Evolutionary conservation across 2,888 invertebrate genomes (phyloP), one percentile per base, ranked within the genome.

Genomic region (Clostera curtula): DNA sequence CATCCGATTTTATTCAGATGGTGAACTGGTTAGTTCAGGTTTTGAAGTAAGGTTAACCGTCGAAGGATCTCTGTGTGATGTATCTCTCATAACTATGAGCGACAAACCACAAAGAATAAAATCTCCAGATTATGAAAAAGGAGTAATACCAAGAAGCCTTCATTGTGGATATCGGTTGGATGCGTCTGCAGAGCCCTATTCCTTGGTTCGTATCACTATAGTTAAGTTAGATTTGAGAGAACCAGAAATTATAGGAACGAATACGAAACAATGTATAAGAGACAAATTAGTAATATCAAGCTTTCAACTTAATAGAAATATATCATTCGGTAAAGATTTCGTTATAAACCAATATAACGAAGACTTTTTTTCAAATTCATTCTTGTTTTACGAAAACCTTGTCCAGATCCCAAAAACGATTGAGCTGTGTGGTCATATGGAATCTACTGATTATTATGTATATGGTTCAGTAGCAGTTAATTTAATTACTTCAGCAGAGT

Each of bases 1-100:
- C 64, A 59, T 96, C 19, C 82, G 88, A 42, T 88, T 95, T 35
- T 83, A 85, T 2, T 87, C 90, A 1, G 91, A 93, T 51, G 86
- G 85, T 0, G 71, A 75, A n/a, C 52, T 73, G 1, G 70, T 71
- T 12, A 89, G 88, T 26, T 73, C 86, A 9, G 93, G 94, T 14
- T 91, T 92, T 50, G 77, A 75, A 49, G 85, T 88, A 1, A 79
- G 73, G 0, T 66, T 92, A 25, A 83, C 75, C 17, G 58, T 84
- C 7, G 49, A 85, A 23, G 57, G 70, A 28, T 85, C 72, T 10
- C 8, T 43, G 7, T 85, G 84, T 37, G 82, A 74, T 1, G 53
- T 54, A 23, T 48, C 67, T 2, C 21, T 30, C 1, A 65, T 61
- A 31, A 18, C 25, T 10, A 35, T 72, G 3, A 46, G 44, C 8